Base-by-base conservation (phyloP, 1,140 invertebrate species). In the Diorhabda sublineata region DNA sequence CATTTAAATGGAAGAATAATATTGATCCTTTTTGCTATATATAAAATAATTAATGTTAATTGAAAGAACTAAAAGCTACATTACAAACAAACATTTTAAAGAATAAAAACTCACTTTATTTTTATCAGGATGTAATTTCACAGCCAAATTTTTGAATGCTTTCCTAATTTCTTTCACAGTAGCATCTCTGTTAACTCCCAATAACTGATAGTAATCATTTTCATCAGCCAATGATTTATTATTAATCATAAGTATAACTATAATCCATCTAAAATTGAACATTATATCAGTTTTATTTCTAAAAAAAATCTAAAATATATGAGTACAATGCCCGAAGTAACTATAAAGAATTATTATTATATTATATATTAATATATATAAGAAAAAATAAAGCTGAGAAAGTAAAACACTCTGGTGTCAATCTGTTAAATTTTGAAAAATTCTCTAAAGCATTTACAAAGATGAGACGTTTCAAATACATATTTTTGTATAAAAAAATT, bases 41-140 rank as follows among this genome's bases (percentile, higher is more conserved):
- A 26, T 26, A 26, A 26, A 26, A 0, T 26, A 26, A 26, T 26
- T 26, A 26, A 26, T 26, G 26, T 26, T 26, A 26, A 26, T 26
- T 26, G 26, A 26, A 26, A 26, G 26, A 26, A 26, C 26, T 26
- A 26, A 26, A 26, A 26, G 26, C 26, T 26, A 26, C 26, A 26
- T 26, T 26, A 26, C 26, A 26, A 26, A 26, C 26, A 26, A 26
- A 26, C 26, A 26, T 26, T 26, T 26, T 26, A 26, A 26, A 26
- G 26, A 26, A 26, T 52, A 52, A n/a, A 59, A 52, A 57, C 79
- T 81, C 84, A 92, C 92, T 71, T 83, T 83, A 83, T 94, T 94
- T 84, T 95, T 95, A 82, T 95, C 93, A 42, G 93, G 93, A 85
- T 95, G 93, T 71, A 89, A 83, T 72, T 87, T 88, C 3, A 95